phyloP scores from a whole-genome alignment of 2,797 vertebrate genomes.

The Champsocephalus esox region DNA sequence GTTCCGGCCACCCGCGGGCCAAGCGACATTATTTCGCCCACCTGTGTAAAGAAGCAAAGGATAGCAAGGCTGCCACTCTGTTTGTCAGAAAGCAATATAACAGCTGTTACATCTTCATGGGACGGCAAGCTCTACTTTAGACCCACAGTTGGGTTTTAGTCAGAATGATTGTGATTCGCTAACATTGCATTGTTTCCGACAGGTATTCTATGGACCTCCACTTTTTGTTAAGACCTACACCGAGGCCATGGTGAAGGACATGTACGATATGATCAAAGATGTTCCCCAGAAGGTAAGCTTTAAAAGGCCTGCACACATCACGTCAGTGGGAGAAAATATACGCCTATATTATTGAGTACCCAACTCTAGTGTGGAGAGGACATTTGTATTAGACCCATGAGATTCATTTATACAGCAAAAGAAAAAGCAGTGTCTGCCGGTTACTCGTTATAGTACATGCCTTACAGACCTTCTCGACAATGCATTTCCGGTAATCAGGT shows the following conservation, averaged over 20 bases:
- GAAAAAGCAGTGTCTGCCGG: neutral
- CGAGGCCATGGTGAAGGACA: conserved; percentile 84
- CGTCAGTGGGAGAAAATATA: no score
- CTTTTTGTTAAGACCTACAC: conserved; percentile 77
- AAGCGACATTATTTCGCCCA: neutral
- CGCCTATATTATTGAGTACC: neutral
- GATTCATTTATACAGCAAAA: neutral
- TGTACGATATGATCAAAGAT: conserved; percentile 81
- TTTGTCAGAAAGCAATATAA: neutral
- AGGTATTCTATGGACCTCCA: conserved; percentile 73
- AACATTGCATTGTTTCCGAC: conserved; percentile 1
- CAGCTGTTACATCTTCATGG: neutral
- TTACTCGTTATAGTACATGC: no score
- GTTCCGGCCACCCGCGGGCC: no score
- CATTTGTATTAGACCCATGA: neutral
- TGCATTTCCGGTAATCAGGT: no score
- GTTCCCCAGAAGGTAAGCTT: conserved; percentile 82
- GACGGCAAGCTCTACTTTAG: neutral
- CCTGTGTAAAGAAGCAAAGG: neutral
- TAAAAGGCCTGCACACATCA: neutral
- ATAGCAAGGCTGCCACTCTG: neutral
- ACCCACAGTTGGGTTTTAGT: neutral
- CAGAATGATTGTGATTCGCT: neutral
- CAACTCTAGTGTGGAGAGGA: neutral
- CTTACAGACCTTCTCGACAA: no score